Evolutionary conservation across 2,888 invertebrate species (phyloP), one percentile per base, ranked within the genome.

Genomic region (Panzeria rudis): DNA sequence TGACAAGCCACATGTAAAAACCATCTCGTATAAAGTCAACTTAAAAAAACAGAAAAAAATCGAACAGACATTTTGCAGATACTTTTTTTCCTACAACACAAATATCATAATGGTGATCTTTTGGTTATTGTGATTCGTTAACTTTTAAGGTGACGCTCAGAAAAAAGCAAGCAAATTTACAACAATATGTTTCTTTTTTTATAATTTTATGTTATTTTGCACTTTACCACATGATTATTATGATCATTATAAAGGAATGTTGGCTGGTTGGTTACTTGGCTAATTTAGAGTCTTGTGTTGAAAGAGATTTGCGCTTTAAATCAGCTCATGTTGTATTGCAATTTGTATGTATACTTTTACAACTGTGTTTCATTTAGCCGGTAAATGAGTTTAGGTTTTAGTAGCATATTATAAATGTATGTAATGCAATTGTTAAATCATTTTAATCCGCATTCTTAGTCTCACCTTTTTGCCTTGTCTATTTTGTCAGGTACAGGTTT

Each of bases 191-290:
- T 62, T 41, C 0, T 69, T 35, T 29, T 11, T 56, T 56, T 29
- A 23, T 66, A 66, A 32, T 44, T 44, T 71, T 56, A 29, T 56
- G 13, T 41, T 72, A 72, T 61, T 64, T 83, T 71, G 68, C 56
- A 59, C 50, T 68, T 79, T 83, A 79, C 69, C 78, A 79, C 73
- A 79, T 64, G 41, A 71, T 79, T 79, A 76, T 71, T 75, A 59
- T 66, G 75, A 62, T 71, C 69, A 79, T 84, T 84, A 84, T 76
- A 50, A 64, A 75, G 83, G 84, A 84, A 84, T 84, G 79, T 56
- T 71, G 83, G 1, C 44, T 41, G 25, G 50, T 17, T 75, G 15
- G 23, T 38, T 54, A 17, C 17, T 50, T 41, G 17, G 29, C 8
- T 44, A 59, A 23, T 35, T 61, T 38, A 11, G 13, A 9, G 6